Conservation (phyloP, 2,797 vertebrate genomes). For the Fistularia tabacaria region DNA sequence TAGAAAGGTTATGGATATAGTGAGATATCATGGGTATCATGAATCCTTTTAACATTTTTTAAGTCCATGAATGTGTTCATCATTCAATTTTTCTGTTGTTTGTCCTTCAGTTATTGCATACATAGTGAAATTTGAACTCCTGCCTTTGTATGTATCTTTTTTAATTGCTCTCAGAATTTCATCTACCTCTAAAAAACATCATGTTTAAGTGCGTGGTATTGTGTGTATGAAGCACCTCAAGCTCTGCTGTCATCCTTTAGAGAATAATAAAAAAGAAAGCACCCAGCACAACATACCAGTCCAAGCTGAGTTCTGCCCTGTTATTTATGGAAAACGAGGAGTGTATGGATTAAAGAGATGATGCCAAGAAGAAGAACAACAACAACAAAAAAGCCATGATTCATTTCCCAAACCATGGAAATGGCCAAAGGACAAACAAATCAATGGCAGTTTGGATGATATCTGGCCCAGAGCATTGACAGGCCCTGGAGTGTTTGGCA, state of each 20-base stretch:
- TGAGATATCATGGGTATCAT: constrained; percentile 37
- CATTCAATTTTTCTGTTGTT: constrained; percentile 13
- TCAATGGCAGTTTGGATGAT: constrained; percentile 70
- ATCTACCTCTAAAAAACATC: constrained; percentile 29
- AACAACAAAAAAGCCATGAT: constrained; percentile 46
- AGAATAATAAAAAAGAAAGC: constrained; percentile 49
- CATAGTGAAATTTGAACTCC: constrained; percentile 27
- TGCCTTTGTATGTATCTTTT: constrained; percentile 29
- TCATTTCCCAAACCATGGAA: constrained; percentile 62
- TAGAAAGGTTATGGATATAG: constrained; percentile 38
- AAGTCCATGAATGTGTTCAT: constrained; percentile 23
- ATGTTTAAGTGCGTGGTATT: constrained; percentile 25
- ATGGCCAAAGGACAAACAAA: constrained; percentile 69
- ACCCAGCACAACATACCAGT: constrained; percentile 46
- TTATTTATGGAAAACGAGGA: constrained; percentile 70
- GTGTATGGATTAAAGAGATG: constrained; percentile 67
- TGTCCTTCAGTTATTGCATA: background rate
- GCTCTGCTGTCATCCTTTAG: constrained; percentile 60
- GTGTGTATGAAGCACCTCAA: constrained; percentile 51
- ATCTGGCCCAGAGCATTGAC: constrained; percentile 57
- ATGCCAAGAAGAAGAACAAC: constrained; percentile 61
- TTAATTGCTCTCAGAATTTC: constrained; percentile 40
- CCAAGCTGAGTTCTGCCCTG: constrained; percentile 52
- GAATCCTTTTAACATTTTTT: constrained; percentile 32
- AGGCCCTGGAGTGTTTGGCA: constrained; percentile 55